These are phyloP conservation scores for Pterobdella sp. DNA, from an alignment of 2,888 invertebrate species.

Conservation along the genomic window DNA sequence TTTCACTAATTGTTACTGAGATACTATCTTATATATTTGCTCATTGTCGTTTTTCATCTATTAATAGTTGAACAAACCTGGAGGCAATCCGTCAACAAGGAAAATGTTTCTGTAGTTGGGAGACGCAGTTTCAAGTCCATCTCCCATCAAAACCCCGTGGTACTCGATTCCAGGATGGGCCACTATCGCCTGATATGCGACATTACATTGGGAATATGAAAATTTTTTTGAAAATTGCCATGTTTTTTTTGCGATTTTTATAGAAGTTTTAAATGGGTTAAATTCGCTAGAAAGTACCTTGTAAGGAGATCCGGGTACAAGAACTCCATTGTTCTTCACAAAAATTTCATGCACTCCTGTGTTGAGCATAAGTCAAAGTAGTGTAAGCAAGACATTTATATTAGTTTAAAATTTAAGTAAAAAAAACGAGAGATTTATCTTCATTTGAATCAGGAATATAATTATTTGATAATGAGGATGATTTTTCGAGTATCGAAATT, in stretches of 20 bases:
- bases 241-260: conserved; percentile 27
- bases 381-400: background rate
- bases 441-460: too few relatives aligned
- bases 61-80: background rate
- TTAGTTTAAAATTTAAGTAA: background rate
- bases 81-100: background rate
- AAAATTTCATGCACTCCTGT: background rate
- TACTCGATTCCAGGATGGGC: background rate
- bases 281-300: background rate
- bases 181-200: too few relatives aligned
- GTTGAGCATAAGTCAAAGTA: background rate
- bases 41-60: too few relatives aligned
- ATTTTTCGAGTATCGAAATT: too few relatives aligned
- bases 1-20: too few relatives aligned
- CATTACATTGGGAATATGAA: too few relatives aligned
- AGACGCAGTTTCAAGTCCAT: background rate
- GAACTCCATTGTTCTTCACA: background rate
- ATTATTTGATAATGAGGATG: too few relatives aligned
- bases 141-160: background rate
- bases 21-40: too few relatives aligned
- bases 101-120: background rate
- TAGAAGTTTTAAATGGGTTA: background rate
- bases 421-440: background rate
- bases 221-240: conserved; percentile 28
- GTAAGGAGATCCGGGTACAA: background rate